Evolutionary conservation across 35 echinoderm and acorn worm species (phyloP), one percentile per base, ranked within the genome.

Genomic region (Anneissia japonica): DNA sequence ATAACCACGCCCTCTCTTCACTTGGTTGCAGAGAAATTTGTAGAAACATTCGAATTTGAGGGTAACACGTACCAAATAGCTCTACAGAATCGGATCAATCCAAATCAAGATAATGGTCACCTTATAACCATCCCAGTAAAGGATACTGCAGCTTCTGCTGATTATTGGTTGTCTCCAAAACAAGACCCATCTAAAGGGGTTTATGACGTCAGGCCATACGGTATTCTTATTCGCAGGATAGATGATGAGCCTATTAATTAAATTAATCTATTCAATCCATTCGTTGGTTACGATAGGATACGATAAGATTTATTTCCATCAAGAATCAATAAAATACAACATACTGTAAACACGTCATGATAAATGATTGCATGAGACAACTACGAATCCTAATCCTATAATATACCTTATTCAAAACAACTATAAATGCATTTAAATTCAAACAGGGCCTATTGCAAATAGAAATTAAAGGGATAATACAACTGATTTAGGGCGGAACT

Each of bases 11-110:
- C 82, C 10, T 55, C 39, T 28, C 46, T 72, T 32, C 51, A 72
- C 19, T 26, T 73, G 23, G 82, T 35, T 35, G 82, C 46, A 17
- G 0, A 56, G 7, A 6, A 56, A 26, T 84, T 36, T 72, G 46
- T 36, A 21, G 35, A 46, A 35, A 17, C 29, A 31, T 84, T 84
- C 29, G 73, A 46, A 19, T 31, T 72, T 36, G 40, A 74, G 4
- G 82, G 82, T 30, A 84, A 84, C 30, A 74, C 31, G 10, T 84
- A 84, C 31, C 13, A 35, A 31, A 36, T 84, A 1, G 82, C 82
- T 56, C 82, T 84, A 0, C 82, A 84, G 82, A 84, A 84, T 23
- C 46, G 82, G 9, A 72, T 84, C 0, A 72, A 84, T 37, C 82
- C 82, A 37, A 33, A 73, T 17, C 51, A 16, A 26, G 51, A 9